Evolutionary conservation across 2,888 invertebrate genomes (phyloP).

Genomic region (Phyllotreta striolata): DNA sequence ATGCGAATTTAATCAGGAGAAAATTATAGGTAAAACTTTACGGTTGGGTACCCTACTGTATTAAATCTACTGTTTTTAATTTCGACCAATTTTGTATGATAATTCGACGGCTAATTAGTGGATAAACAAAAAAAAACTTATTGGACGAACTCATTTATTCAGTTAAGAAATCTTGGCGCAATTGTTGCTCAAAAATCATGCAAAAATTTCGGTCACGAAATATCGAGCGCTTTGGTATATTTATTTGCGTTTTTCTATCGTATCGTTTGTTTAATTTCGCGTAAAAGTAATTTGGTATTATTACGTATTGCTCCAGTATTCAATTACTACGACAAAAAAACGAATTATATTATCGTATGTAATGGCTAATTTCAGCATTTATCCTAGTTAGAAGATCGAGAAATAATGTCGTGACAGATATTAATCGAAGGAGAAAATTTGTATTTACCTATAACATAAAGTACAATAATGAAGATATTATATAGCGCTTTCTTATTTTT

Average conservation of each 20-base stretch:
- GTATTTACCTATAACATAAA: neutral
- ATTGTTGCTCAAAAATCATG: conserved; percentile 14
- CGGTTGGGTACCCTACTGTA: no score
- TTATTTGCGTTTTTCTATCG: conserved; percentile 6
- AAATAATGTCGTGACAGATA: conserved; percentile 1
- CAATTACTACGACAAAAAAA: no score
- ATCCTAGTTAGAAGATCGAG: neutral
- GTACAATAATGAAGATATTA: no score
- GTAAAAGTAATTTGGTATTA: conserved; percentile 8
- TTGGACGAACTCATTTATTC: neutral
- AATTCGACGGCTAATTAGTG: no score
- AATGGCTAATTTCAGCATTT: conserved; percentile 1
- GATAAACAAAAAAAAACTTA: no score
- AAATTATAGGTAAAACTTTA: no score
- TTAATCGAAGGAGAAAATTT: neutral
- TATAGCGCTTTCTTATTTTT: no score
- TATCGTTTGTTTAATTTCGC: conserved; percentile 10
- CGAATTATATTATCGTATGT: neutral
- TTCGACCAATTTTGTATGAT: no score
- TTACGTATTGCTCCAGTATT: no score
- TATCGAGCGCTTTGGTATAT: conserved; percentile 6
- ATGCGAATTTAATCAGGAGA: no score
- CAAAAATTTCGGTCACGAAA: conserved; percentile 16
- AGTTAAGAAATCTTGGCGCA: conserved; percentile 13
- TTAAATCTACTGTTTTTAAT: no score